phyloP scores from a whole-genome alignment of 2,888 invertebrate species.

The Gerris lacustris region DNA sequence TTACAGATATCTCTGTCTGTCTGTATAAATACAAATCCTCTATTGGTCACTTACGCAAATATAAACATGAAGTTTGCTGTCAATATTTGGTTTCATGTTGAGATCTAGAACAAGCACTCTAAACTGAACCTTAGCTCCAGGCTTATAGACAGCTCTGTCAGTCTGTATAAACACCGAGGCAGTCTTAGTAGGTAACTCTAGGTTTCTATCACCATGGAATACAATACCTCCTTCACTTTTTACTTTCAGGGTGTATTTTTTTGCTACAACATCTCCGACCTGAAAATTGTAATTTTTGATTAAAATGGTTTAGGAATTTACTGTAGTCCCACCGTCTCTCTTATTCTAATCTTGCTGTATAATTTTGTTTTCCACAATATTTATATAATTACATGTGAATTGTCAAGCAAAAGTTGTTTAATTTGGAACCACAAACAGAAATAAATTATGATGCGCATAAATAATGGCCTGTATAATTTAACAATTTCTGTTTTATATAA shows the following conservation, averaged over 20 bases:
- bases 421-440: too few species aligned
- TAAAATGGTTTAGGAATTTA: too few species aligned
- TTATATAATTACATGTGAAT: too few species aligned
- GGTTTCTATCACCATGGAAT: slow-evolving; percentile 58
- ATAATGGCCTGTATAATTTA: too few species aligned
- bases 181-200: slow-evolving; percentile 64
- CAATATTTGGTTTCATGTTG: slow-evolving; percentile 56
- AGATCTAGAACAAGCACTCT: slow-evolving; percentile 64
- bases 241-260: slow-evolving; percentile 63
- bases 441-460: too few species aligned
- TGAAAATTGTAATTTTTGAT: slow-evolving; percentile 33
- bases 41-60: slow-evolving; percentile 44
- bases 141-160: slow-evolving; percentile 83
- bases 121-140: slow-evolving; percentile 69
- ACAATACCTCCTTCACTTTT: slow-evolving; percentile 58
- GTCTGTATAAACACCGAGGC: slow-evolving; percentile 81
- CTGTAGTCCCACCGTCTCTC: too few species aligned
- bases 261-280: slow-evolving; percentile 65
- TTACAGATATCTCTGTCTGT: too few species aligned
- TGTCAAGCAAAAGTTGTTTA: too few species aligned
- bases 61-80: slow-evolving; percentile 52
- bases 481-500: too few species aligned
- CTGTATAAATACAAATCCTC: neutral
- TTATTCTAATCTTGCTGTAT: too few species aligned
- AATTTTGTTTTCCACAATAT: too few species aligned